Conservation (phyloP, 2,797 vertebrate genomes). For the Poeciliopsis turneri region DNA sequence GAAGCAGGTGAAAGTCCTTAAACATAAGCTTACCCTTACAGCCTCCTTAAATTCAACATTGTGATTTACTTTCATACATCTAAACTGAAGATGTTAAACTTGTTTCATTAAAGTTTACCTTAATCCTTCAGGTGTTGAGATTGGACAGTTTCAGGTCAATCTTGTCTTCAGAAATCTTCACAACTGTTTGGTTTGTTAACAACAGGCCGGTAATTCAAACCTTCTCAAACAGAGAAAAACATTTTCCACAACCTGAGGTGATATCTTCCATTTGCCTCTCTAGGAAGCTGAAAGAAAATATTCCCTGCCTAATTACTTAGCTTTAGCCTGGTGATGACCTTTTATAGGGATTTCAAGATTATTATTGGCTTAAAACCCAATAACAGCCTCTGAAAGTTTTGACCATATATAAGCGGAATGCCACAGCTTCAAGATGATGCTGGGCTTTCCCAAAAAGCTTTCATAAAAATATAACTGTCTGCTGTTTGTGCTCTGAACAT, state of each 20-base stretch:
- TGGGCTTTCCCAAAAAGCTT: background rate
- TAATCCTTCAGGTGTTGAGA: background rate
- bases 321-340: background rate
- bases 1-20: background rate
- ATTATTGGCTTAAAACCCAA: background rate
- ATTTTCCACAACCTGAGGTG: background rate
- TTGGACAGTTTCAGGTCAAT: background rate
- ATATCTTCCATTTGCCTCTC: background rate
- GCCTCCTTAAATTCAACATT: background rate
- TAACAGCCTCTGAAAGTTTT: background rate
- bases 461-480: background rate
- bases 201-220: background rate
- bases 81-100: background rate
- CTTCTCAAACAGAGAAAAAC: background rate
- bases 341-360: background rate
- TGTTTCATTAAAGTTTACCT: background rate
- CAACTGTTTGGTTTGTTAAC: background rate
- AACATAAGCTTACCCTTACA: background rate
- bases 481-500: background rate
- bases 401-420: background rate
- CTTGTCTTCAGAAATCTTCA: background rate
- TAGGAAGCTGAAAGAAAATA: background rate
- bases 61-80: background rate
- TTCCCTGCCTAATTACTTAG: background rate
- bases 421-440: background rate